Evolutionary conservation across 2,797 vertebrate genomes (phyloP), one percentile per base, ranked within the genome.

Genomic region (Bradypodion ventrale): DNA sequence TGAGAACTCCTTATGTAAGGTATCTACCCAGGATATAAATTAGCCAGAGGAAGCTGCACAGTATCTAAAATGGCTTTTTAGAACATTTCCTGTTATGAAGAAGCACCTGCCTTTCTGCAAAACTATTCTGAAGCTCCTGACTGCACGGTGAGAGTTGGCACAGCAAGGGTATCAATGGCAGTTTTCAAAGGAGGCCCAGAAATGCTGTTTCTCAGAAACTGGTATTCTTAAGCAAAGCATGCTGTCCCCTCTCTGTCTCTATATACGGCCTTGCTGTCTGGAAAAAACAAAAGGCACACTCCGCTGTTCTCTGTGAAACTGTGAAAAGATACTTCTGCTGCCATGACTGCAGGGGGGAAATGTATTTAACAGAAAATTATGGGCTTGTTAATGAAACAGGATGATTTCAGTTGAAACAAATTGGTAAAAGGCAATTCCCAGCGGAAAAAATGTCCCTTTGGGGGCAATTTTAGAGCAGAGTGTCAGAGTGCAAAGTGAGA

Each of bases 251-350:
- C 52, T 56, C 13, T 49, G 59, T 89, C 91, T 80, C 89, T 78
- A 78, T 79, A 21, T 82, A 89, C 86, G 87, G 85, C 80, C 88
- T 88, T 91, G 87, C 88, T 88, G 90, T 90, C 85, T 89, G 84
- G 83, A 78, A 77, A n/a, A 92, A 93, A 90, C 83, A 83, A 87
- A 93, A 93, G 92, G 89, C 72, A 1, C 76, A 82, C 87, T 94
- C 89, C 92, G 78, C 68, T 87, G 86, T 90, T 92, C 78, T 65
- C 65, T 89, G 83, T 84, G 80, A 83, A 89, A 7, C 82, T 83
- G 84, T 49, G 65, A 89, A 87, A 90, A 80, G 65, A 89, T 62
- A 42, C 49, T 35, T 27, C 16, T n/a, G 21, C 9, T 29, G 72
- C 16, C 29, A 35, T 76, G 81, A 80, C 89, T 86, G 37, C 49